Evolutionary conservation across 2,113 vertebrate species (phyloP), one percentile per base, ranked within the genome.

Genomic region (Dascyllus trimaculatus): DNA sequence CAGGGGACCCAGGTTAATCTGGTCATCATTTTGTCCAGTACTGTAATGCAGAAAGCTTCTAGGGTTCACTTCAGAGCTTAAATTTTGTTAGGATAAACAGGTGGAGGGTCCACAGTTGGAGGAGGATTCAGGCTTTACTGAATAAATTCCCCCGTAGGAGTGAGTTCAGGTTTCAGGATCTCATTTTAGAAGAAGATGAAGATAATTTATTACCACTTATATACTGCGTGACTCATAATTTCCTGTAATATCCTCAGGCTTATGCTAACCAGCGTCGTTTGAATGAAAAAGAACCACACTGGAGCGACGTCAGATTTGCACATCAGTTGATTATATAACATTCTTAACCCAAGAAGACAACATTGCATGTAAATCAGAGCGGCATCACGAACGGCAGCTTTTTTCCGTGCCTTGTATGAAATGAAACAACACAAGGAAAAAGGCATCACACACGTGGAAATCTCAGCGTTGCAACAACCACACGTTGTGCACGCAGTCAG

Each of bases 271-370:
- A 32, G 2, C 14, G 4, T 62, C 4, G 32, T 58, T 6, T 24
- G 22, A 59, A 21, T 35, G 9, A 35, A 26, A 52, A 25, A 26
- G 57, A 9, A 18, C 18, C 13, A 18, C 51, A 43, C 15, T 45
- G 40, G 19, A 48, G n/a, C 43, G 57, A 56, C 25, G 48, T 67
- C 56, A 64, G 17, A 71, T 69, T 26, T 69, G 18, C 32, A 53
- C 46, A 71, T 61, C 75, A 60, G 13, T 58, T 11, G 32, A 56
- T 85, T 82, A 76, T 51, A 57, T 82, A 80, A 88, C 62, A 65
- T 11, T 48, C 63, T 62, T 75, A 82, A 4, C 26, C 52, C 40
- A 8, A 10, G 32, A 24, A 68, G 32, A 49, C 11, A 18, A 29
- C 25, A 32, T 32, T 24, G 38, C 49, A 74, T 66, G 71, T 60